Evolutionary conservation across 1,140 invertebrate genomes (phyloP), one percentile per base, ranked within the genome.

Genomic region (Protaetia brevitarsis): DNA sequence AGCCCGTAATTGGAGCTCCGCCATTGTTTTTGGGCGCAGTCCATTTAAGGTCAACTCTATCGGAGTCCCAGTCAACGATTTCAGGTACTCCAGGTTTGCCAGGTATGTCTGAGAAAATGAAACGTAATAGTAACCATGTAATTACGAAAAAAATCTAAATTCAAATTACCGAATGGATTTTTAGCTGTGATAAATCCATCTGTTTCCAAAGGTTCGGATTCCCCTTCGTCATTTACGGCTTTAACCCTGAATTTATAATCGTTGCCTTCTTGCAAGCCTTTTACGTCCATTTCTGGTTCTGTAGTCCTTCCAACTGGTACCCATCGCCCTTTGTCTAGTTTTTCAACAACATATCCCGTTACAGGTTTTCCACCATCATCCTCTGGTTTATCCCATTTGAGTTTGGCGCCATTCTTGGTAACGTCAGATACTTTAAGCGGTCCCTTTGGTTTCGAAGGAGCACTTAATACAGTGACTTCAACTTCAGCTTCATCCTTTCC

Each of bases 301-400:
- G 87, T 86, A 6, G 91, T 89, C 59, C 94, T 87, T 65, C 94
- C 94, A 57, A 95, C 93, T 21, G 95, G 94, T 61, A 96, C 89
- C 91, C 94, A 96, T 75, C 96, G 89, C 60, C 96, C 96, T 68
- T 91, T 89, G 81, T 99, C 97, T 51, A 97, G 82, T 79, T 99
- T 99, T 80, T 99, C 97, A 5, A 99, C 91, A 60, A 96, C 88
- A 77, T 99, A 99, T 16, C 94, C 94, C 37, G 91, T 91, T n/a
- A 99, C 87, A 5, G 95, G 95, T 76, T 94, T 91, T 28, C 98
- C 98, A 73, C 98, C 98, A 81, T 99, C 97, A 78, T 99, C 97
- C 75, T 97, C 94, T 21, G 97, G 97, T 77, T 96, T 96, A 66
- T 96, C 89, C 97, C 97, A 99, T 73, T 93, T 88, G 1, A 99